A percentile compares a stretch with the other conserved stretches of the same genome.
Evolutionary conservation across 2,888 invertebrate species (phyloP).

Genomic region (Pristionchus fissidentatus): DNA sequence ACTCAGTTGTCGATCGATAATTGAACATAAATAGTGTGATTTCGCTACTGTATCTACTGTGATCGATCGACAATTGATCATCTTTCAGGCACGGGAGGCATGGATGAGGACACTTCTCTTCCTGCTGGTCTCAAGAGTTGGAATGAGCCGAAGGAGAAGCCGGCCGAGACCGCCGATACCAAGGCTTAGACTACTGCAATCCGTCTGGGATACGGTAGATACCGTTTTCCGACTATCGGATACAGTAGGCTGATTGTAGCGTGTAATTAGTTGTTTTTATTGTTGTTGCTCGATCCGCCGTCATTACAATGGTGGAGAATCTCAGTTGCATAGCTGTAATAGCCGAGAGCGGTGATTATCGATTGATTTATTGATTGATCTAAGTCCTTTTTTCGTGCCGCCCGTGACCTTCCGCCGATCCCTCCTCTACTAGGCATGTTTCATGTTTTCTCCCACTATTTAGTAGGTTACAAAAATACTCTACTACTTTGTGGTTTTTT

Average conservation of each 20-base stretch:
- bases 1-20: too few species aligned
- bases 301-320: constrained; percentile 20
- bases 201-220: neutral
- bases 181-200: constrained; percentile 28
- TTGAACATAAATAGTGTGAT: too few species aligned
- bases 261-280: constrained; percentile 41
- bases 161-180: constrained; percentile 49
- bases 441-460: neutral
- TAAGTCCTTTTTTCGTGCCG: neutral
- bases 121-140: constrained; percentile 95
- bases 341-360: constrained; percentile 38
- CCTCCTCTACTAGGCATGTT: constrained; percentile 28
- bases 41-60: neutral
- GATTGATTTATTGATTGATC: constrained; percentile 9
- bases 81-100: constrained; percentile 82
- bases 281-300: neutral
- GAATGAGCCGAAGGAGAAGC: constrained; percentile 80
- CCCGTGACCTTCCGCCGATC: constrained; percentile 21
- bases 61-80: neutral
- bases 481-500: neutral
- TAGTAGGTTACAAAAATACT: neutral
- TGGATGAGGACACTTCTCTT: constrained; percentile 94
- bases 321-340: constrained; percentile 38
- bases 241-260: constrained; percentile 23
- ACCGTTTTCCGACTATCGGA: neutral